Conservation (phyloP, 37 sponge, comb jelly and placozoan species). For the Tethya wilhelma region DNA sequence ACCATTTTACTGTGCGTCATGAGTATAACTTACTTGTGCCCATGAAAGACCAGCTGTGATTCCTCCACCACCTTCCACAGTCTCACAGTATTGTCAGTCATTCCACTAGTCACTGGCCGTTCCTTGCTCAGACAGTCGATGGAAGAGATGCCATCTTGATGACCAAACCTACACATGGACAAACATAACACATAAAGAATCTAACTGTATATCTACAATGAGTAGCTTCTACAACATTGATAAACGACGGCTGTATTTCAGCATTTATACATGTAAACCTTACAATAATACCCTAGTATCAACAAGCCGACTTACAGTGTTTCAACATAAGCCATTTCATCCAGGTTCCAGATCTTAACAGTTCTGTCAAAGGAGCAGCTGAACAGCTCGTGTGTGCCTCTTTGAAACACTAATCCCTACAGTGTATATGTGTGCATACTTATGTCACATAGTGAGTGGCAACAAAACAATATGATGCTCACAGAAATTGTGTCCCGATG, state of each 20-base stretch:
- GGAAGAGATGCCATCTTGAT: slow-evolving; percentile 84
- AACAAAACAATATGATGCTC: slow-evolving; percentile 10
- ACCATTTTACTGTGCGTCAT: background rate
- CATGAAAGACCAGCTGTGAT: slow-evolving; percentile 92
- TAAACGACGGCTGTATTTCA: too few relatives aligned
- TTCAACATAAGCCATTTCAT: slow-evolving; percentile 95
- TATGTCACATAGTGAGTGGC: background rate
- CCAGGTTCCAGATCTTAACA: slow-evolving; percentile 95
- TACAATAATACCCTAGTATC: too few relatives aligned
- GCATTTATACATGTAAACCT: too few relatives aligned
- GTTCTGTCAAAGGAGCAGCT: slow-evolving; percentile 92
- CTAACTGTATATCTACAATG: background rate
- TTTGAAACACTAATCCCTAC: slow-evolving; percentile 88
- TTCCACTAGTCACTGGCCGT: slow-evolving; percentile 92
- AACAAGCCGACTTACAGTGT: slow-evolving; percentile 88
- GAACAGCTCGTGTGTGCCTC: slow-evolving; percentile 86
- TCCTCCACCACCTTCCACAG: slow-evolving; percentile 96
- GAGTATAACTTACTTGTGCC: slow-evolving; percentile 72
- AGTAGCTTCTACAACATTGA: background rate
- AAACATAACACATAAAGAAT: background rate
- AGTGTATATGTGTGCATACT: background rate
- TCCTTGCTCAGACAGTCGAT: slow-evolving; percentile 92
- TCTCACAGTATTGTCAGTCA: slow-evolving; percentile 78
- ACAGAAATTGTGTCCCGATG: slow-evolving; percentile 87
- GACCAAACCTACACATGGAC: slow-evolving; percentile 80